Conservation (phyloP, 2,888 invertebrate species). For the Luperina nickerlii region DNA sequence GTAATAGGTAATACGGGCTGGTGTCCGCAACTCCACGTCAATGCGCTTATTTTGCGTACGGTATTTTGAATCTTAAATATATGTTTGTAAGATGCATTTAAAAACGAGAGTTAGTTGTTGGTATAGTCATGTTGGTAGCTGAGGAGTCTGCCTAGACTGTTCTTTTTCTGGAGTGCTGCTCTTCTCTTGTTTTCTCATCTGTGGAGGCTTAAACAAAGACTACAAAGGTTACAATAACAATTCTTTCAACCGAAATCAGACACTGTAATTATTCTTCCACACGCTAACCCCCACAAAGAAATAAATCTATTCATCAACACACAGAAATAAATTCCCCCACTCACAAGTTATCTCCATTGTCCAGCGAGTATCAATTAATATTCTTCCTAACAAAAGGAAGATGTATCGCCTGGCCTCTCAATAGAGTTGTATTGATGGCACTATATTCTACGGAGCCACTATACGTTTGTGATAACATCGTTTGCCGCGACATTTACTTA, state of each 20-base stretch:
- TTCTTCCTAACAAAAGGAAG: conserved; percentile 60
- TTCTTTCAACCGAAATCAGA: conserved; percentile 12
- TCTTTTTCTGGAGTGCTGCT: too few relatives aligned
- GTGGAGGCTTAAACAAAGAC: neutral
- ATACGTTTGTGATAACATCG: conserved; percentile 27
- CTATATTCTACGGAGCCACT: conserved; percentile 25
- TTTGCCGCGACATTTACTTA: conserved; percentile 33
- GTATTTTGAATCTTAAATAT: too few relatives aligned
- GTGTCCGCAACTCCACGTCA: too few relatives aligned
- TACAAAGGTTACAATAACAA: neutral
- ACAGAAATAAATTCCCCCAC: conserved; percentile 22
- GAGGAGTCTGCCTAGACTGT: neutral
- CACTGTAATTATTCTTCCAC: conserved; percentile 31
- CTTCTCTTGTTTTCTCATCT: neutral
- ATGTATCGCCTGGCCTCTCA: conserved; percentile 47
- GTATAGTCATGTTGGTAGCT: neutral
- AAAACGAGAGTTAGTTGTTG: neutral
- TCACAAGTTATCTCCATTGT: conserved; percentile 50
- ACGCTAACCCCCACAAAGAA: conserved; percentile 9
- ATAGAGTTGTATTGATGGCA: conserved; percentile 53
- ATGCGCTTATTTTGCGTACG: too few relatives aligned
- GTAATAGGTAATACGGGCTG: too few relatives aligned
- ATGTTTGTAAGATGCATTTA: neutral
- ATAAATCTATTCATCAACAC: conserved; percentile 45
- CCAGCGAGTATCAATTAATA: conserved; percentile 61